Base-by-base conservation (phyloP, 2,797 vertebrate genomes). In the Esox lucius region DNA sequence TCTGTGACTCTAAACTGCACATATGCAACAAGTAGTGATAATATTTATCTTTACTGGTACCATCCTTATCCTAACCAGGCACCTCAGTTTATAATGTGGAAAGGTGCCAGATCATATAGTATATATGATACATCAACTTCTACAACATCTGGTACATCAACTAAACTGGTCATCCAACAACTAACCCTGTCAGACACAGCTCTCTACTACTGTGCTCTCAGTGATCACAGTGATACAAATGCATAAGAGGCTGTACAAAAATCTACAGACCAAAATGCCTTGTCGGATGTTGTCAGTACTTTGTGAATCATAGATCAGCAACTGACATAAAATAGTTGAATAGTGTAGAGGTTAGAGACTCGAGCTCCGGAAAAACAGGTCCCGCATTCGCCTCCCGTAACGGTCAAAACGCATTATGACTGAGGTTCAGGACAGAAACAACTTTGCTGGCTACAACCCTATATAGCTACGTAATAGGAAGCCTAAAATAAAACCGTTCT, bases 121-220 rank as follows among this genome's bases (percentile, higher is more conserved):
- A 0, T 0, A 61, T 61, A 1, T 26, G 3, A 31, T 59, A 6
- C 79, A 69, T 77, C 8, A 5, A 4, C n/a, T n/a, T 70, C 75
- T 0, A 68, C 19, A 13, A 72, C 67, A 68, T 62, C 35, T 0
- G 1, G n/a, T n/a, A n/a, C n/a, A n/a, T n/a, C n/a, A n/a, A n/a
- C n/a, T n/a, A n/a, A n/a, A n/a, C n/a, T n/a, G n/a, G 42, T 56
- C 1, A 73, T 73, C n/a, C n/a, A 17, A 26, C 28, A 24, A 15
- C 65, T 71, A 17, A 19, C 26, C 5, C 61, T 64, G 61, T 4
- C 68, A 68, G 59, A 81, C n/a, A n/a, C n/a, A n/a, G n/a, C n/a
- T n/a, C n/a, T n/a, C n/a, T n/a, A n/a, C n/a, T n/a, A n/a, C n/a
- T 81, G 73, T 71, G 73, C 76, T 70, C 11, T 78, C 39, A 24